A percentile compares a stretch with the other conserved stretches of the same genome.
Conservation (phyloP, 2,113 vertebrate genomes). For the Corydoras maculifer region DNA sequence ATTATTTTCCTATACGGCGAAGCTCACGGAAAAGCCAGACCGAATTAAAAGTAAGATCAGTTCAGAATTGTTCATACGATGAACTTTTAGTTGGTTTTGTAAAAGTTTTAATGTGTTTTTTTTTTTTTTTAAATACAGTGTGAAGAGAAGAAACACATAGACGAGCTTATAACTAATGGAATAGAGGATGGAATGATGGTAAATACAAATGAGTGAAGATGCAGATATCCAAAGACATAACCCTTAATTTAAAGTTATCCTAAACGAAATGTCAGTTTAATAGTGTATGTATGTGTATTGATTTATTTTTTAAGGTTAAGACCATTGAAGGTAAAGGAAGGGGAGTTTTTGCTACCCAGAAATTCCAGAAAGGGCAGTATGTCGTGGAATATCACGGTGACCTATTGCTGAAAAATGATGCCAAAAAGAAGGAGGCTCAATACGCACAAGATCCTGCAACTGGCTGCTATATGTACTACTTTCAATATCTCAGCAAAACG, state of each 20-base stretch:
- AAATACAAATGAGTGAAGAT: conserved; percentile 16
- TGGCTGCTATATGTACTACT: conserved; percentile 99
- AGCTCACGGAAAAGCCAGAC: conserved; percentile 90
- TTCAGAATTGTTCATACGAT: too few species aligned
- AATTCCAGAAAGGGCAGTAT: conserved; percentile 86
- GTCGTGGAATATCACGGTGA: conserved; percentile 97
- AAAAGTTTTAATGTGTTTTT: too few species aligned
- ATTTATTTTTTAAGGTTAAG: conserved; percentile 70
- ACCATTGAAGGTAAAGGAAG: conserved; percentile 84
- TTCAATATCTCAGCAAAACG: conserved; percentile 92
- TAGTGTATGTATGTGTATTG: too few species aligned
- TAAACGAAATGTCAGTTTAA: too few species aligned
- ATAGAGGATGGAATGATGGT: conserved; percentile 97
- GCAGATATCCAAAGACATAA: too few species aligned
- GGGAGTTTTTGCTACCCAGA: conserved; percentile 81
- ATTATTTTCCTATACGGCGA: conserved; percentile 88
- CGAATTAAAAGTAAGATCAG: conserved; percentile 75
- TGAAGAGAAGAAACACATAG: conserved; percentile 84
- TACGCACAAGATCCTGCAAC: conserved; percentile 87
- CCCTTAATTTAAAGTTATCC: too few species aligned
- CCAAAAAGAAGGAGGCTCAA: conserved; percentile 80
- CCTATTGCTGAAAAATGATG: conserved; percentile 83
- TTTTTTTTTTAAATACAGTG: conserved; percentile 59
- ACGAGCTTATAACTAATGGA: conserved; percentile 84
- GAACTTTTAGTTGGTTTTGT: too few species aligned